Evolutionary conservation across 2,888 invertebrate species (phyloP).

Genomic region (Diaperis boleti): DNA sequence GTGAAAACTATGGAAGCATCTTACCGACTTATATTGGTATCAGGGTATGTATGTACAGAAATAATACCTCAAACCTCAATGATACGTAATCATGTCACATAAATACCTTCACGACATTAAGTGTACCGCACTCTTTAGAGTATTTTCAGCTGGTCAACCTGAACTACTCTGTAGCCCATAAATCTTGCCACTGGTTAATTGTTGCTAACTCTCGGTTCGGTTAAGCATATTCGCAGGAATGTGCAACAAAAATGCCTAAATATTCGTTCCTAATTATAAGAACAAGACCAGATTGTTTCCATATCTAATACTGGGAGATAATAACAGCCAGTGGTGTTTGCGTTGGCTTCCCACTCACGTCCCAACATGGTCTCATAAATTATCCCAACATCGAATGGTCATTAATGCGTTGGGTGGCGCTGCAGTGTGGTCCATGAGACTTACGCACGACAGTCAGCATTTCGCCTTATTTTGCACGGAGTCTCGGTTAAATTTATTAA

Average conservation of each 20-base stretch:
- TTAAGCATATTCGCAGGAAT: constrained; percentile 22
- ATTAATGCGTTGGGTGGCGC: constrained; percentile 64
- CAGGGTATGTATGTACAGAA: too few relatives aligned
- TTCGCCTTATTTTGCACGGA: constrained; percentile 31
- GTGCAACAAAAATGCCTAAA: constrained; percentile 43
- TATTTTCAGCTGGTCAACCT: too few relatives aligned
- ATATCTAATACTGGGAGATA: constrained; percentile 63
- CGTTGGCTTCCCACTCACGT: constrained; percentile 62
- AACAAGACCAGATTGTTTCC: constrained; percentile 47
- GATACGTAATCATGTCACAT: too few relatives aligned
- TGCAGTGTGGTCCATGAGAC: constrained; percentile 54
- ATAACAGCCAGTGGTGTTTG: constrained; percentile 57
- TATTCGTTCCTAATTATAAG: constrained; percentile 41
- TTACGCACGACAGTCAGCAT: constrained; percentile 29
- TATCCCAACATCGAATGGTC: constrained; percentile 66
- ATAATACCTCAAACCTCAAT: too few relatives aligned
- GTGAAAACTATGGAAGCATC: too few relatives aligned
- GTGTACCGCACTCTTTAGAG: too few relatives aligned
- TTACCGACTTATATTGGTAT: too few relatives aligned
- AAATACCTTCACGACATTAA: too few relatives aligned
- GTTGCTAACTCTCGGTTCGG: constrained; percentile 35
- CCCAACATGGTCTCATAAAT: constrained; percentile 62
- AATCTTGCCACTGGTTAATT: too few relatives aligned
- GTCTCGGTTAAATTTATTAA: constrained; percentile 30
- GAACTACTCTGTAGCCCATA: too few relatives aligned